Conservation (phyloP, 2,888 invertebrate species). For the Dioctria linearis region DNA sequence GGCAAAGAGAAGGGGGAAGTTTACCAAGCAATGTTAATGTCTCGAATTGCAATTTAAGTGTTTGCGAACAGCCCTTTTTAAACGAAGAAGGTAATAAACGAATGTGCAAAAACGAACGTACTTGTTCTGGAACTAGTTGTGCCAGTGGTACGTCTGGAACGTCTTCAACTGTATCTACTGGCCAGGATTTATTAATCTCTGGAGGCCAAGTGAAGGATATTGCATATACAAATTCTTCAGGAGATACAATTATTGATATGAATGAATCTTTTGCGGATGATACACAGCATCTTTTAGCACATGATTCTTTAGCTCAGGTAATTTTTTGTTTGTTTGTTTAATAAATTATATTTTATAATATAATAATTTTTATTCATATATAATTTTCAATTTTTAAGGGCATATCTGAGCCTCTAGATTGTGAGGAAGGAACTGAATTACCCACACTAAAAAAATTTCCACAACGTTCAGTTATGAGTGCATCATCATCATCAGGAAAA, state of each 20-base stretch:
- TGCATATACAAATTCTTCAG: constrained; percentile 53
- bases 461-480: constrained; percentile 13
- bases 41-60: constrained; percentile 63
- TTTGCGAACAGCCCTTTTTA: constrained; percentile 62
- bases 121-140: constrained; percentile 52
- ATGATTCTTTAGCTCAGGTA: constrained; percentile 58
- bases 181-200: constrained; percentile 49
- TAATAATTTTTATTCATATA: too few relatives aligned
- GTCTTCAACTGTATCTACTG: constrained; percentile 50
- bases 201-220: constrained; percentile 39
- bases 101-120: constrained; percentile 53
- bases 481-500: constrained; percentile 53
- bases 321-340: background rate
- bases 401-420: constrained; percentile 38
- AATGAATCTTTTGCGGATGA: constrained; percentile 67
- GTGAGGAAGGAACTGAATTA: constrained; percentile 56
- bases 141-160: constrained; percentile 46
- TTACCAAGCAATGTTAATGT: constrained; percentile 75
- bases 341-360: background rate
- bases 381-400: constrained; percentile 34
- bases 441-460: constrained; percentile 44
- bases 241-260: constrained; percentile 72
- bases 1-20: constrained; percentile 79
- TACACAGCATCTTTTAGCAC: constrained; percentile 52
- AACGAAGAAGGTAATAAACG: constrained; percentile 59